Conservation (phyloP, 2,888 invertebrate genomes). For the Drosophila fungiperda region DNA sequence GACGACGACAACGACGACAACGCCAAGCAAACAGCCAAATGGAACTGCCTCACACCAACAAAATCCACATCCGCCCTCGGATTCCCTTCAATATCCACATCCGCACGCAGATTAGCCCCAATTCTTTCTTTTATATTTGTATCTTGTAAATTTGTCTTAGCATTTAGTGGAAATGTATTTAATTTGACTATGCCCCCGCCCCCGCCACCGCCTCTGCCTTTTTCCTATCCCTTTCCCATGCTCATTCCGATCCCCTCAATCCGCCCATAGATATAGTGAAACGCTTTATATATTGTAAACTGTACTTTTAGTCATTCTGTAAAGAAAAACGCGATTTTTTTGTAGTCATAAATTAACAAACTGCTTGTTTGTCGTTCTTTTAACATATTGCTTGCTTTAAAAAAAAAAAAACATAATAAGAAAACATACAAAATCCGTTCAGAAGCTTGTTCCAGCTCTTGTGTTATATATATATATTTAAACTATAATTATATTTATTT, state of each 20-base stretch:
- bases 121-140: conserved; percentile 29
- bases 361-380: conserved; percentile 54
- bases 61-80: neutral
- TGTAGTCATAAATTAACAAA: conserved; percentile 69
- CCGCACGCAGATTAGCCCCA: conserved; percentile 72
- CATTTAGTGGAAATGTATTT: conserved; percentile 68
- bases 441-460: conserved; percentile 17
- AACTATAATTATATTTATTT: conserved; percentile 45
- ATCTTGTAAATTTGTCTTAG: conserved; percentile 55
- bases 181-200: conserved; percentile 40
- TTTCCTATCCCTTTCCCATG: conserved; percentile 1
- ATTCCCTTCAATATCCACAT: conserved; percentile 39
- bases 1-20: conserved; percentile 16
- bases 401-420: conserved; percentile 12
- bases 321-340: conserved; percentile 21
- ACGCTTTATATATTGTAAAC: conserved; percentile 79
- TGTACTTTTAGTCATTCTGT: conserved; percentile 68
- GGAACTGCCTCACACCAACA: conserved; percentile 41
- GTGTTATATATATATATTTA: conserved; percentile 25
- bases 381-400: conserved; percentile 58
- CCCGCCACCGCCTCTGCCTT: conserved; percentile 7
- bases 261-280: conserved; percentile 63
- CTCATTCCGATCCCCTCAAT: conserved; percentile 1
- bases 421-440: conserved; percentile 9
- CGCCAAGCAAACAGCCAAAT: conserved; percentile 30